Evolutionary conservation across 2,797 vertebrate genomes (phyloP).

Genomic region (Melanotaenia maccullochi): DNA sequence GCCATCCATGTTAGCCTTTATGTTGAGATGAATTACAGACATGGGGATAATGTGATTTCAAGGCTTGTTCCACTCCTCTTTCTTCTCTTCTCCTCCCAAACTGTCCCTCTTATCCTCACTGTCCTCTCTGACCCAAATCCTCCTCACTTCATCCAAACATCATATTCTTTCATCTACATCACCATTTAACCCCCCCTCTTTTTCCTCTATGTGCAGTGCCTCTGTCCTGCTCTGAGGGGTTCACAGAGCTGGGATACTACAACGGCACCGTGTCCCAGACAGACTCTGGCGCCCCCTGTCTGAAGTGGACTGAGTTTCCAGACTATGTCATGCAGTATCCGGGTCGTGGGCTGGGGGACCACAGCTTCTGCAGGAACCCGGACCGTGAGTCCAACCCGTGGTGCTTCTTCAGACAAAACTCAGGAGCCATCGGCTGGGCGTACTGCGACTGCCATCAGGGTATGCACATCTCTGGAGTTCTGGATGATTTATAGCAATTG

Average conservation of each 20-base stretch:
- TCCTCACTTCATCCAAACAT: conserved; percentile 42
- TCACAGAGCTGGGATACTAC: conserved; percentile 89
- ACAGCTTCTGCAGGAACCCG: conserved; percentile 92
- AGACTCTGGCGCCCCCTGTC: conserved; percentile 85
- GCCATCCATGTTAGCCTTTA: conserved; percentile 58
- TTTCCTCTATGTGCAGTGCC: conserved; percentile 60
- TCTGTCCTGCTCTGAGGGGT: conserved; percentile 85
- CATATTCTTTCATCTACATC: conserved; percentile 42
- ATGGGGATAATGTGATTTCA: conserved; percentile 55
- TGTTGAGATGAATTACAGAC: conserved; percentile 55
- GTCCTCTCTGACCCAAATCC: conserved; percentile 53
- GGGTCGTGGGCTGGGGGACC: conserved; percentile 88
- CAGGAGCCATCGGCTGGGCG: conserved; percentile 90
- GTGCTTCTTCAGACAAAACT: conserved; percentile 92
- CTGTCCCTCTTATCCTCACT: conserved; percentile 30
- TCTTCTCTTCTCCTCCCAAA: conserved; percentile 20
- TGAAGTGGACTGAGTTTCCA: conserved; percentile 91
- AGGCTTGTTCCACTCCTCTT: conserved; percentile 29
- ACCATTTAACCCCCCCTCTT: not conserved
- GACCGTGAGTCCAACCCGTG: conserved; percentile 89
- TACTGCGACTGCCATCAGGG: conserved; percentile 93
- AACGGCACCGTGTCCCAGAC: conserved; percentile 90
- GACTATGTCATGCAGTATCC: conserved; percentile 94
- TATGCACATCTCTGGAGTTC: conserved; percentile 32
- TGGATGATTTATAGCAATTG: not conserved